These are phyloP conservation scores for Macaca mulatta DNA, from an alignment of 2,113 vertebrate species.

Conservation along the genomic window DNA sequence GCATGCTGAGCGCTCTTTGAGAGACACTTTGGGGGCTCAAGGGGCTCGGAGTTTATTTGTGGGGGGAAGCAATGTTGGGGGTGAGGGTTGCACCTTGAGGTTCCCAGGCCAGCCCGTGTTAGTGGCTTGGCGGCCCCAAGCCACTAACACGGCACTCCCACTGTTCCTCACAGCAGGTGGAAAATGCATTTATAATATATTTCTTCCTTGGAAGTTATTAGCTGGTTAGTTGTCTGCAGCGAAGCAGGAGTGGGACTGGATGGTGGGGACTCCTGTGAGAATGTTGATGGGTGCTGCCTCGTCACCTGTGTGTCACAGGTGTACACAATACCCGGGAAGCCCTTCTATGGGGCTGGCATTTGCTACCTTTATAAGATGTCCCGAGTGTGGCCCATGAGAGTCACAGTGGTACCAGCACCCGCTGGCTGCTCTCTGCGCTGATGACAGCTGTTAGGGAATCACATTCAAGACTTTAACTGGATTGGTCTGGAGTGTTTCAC, in stretches of 20 bases:
- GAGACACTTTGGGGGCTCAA: accelerated
- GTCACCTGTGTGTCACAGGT: background rate
- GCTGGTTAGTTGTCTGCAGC: background rate
- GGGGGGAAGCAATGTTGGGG: background rate
- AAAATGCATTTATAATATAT: background rate
- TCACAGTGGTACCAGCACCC: accelerated
- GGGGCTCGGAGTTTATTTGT: accelerated
- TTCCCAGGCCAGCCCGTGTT: accelerated
- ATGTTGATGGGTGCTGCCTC: accelerated
- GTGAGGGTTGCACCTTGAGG: background rate
- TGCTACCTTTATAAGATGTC: accelerated
- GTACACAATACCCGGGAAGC: background rate
- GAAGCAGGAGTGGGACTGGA: background rate
- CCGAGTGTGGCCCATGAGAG: accelerated
- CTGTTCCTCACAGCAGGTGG: accelerated
- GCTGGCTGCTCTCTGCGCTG: accelerated
- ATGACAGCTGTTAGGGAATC: background rate
- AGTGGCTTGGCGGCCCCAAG: too few species aligned
- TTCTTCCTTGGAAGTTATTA: background rate
- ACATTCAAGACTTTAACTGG: background rate
- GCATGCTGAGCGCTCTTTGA: accelerated
- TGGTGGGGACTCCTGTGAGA: too few species aligned
- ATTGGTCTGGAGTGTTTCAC: accelerated
- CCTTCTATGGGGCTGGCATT: background rate
- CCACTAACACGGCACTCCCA: accelerated